These are phyloP conservation scores for Nebria salina DNA, from an alignment of 2,888 invertebrate species.

Conservation along the genomic window DNA sequence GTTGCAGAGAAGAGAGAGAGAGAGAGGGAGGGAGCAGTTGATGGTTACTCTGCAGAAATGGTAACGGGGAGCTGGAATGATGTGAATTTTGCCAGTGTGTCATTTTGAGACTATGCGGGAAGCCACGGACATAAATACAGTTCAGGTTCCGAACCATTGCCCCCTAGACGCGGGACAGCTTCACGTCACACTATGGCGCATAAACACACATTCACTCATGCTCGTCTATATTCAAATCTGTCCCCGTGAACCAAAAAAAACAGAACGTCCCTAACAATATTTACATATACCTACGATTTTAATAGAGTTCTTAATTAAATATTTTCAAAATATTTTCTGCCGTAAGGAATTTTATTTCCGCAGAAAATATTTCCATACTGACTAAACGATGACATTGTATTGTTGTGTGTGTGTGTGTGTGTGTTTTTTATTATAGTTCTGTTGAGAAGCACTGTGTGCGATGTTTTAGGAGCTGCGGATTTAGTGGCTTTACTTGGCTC, in stretches of 20 bases:
- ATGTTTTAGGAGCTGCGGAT: too few relatives aligned
- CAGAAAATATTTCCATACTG: too few relatives aligned
- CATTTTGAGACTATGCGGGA: conserved; percentile 8
- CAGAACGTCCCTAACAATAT: not conserved
- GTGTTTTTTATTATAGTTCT: too few relatives aligned
- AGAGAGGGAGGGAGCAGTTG: not conserved
- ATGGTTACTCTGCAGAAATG: not conserved
- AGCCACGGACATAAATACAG: conserved; percentile 29
- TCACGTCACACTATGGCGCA: conserved; percentile 12
- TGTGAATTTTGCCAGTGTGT: not conserved
- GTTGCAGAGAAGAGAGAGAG: not conserved
- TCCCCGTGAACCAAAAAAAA: not conserved
- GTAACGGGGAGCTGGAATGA: not conserved
- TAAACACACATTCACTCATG: not conserved
- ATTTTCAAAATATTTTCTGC: too few relatives aligned
- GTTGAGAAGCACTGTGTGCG: too few relatives aligned
- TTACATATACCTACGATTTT: too few relatives aligned
- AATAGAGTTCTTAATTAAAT: too few relatives aligned
- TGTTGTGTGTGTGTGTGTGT: too few relatives aligned
- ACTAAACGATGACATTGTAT: too few relatives aligned
- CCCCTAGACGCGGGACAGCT: conserved; percentile 25
- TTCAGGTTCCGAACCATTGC: conserved; percentile 34
- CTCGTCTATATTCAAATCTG: not conserved
- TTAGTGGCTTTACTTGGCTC: too few relatives aligned
- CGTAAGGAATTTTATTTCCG: too few relatives aligned